Evolutionary conservation across 1,140 invertebrate species (phyloP).

Genomic region (Penaeus japonicus): DNA sequence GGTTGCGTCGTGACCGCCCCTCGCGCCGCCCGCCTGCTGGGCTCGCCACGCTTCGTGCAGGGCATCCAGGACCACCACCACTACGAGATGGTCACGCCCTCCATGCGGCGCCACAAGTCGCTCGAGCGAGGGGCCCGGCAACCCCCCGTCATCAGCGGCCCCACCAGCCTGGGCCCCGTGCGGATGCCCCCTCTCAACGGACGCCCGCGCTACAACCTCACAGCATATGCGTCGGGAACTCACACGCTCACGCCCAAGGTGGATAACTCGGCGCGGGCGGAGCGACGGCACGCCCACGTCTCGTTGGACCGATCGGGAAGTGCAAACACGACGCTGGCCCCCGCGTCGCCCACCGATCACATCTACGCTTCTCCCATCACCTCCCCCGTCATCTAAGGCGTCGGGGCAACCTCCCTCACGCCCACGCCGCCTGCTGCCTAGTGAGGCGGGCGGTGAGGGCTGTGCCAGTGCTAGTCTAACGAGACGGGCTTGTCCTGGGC

Average conservation of each 20-base stretch:
- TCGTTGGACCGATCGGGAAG: constrained; percentile 54
- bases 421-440: neutral
- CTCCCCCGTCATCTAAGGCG: constrained; percentile 57
- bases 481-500: neutral
- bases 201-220: constrained; percentile 53
- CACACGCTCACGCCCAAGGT: constrained; percentile 57
- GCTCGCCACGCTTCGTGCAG: constrained; percentile 31
- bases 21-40: constrained; percentile 50
- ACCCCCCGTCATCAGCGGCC: constrained; percentile 54
- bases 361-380: constrained; percentile 59
- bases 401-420: neutral
- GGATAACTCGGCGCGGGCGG: constrained; percentile 40
- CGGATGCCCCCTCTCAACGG: constrained; percentile 57
- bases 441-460: neutral
- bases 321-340: constrained; percentile 52
- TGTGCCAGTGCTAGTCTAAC: constrained; percentile 24
- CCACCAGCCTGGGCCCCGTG: constrained; percentile 48
- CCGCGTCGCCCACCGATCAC: constrained; percentile 56
- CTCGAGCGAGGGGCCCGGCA: constrained; percentile 52
- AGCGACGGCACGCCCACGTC: constrained; percentile 52
- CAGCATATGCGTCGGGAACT: constrained; percentile 50
- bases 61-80: constrained; percentile 41
- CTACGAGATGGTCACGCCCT: constrained; percentile 59
- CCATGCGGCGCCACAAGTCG: constrained; percentile 49
- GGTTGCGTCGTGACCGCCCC: constrained; percentile 56